Evolutionary conservation across 2,113 vertebrate genomes (phyloP).

Genomic region (Prinia subflava): DNA sequence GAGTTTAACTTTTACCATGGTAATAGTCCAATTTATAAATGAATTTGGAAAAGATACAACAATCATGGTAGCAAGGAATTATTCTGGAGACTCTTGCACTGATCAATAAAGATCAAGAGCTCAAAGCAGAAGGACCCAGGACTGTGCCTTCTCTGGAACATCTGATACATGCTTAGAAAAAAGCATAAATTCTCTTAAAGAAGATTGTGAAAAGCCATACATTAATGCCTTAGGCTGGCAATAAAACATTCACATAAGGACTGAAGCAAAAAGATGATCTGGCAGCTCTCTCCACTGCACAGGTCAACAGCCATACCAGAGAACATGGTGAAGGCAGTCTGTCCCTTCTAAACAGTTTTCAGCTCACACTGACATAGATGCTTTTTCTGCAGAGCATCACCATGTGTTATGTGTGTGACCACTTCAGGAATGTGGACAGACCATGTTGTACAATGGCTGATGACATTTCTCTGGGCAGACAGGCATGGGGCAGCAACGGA

Average conservation of each 20-base stretch:
- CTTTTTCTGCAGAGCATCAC: background rate
- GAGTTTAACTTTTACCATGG: background rate
- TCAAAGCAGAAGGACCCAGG: background rate
- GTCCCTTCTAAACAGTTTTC: background rate
- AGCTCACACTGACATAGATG: fast-evolving
- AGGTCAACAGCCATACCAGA: fast-evolving
- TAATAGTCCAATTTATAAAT: background rate
- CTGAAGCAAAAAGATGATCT: background rate
- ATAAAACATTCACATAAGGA: background rate
- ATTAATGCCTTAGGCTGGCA: background rate
- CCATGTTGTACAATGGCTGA: background rate
- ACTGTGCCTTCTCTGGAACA: background rate
- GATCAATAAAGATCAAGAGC: background rate
- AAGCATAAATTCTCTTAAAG: background rate
- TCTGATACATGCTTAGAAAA: background rate
- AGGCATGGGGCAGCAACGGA: background rate
- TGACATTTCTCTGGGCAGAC: background rate
- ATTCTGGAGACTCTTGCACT: background rate
- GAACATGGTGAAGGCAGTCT: background rate
- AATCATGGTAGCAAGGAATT: background rate
- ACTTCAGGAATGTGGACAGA: background rate
- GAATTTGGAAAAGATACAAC: background rate
- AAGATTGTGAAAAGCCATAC: background rate
- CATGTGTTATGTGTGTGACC: background rate
- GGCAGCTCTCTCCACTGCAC: background rate